Conservation (phyloP, 2,888 invertebrate species). For the Diarsia mendica region DNA sequence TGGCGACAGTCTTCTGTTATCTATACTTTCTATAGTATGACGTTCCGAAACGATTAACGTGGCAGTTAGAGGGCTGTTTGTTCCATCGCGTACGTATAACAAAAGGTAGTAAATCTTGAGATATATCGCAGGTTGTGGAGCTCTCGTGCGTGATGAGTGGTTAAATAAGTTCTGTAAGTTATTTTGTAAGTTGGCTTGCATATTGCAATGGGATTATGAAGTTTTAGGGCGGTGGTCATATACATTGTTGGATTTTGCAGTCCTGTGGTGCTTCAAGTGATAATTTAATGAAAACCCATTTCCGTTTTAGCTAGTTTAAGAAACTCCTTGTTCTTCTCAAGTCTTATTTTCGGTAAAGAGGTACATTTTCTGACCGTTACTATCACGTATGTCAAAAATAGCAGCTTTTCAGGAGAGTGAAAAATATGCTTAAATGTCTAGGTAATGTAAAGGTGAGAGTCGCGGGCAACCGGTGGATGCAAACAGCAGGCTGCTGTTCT, state of each 20-base stretch:
- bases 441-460: too few species aligned
- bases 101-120: constrained; percentile 52
- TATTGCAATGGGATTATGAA: constrained; percentile 9
- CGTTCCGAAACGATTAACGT: constrained; percentile 55
- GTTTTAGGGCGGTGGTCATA: constrained; percentile 4
- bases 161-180: constrained; percentile 31
- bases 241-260: background rate
- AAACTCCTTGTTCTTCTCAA: background rate
- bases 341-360: background rate
- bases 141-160: constrained; percentile 27
- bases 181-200: constrained; percentile 8
- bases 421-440: too few species aligned
- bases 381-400: too few species aligned
- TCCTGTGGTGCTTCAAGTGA: background rate
- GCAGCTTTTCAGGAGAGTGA: too few species aligned
- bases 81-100: constrained; percentile 38
- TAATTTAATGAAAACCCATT: background rate
- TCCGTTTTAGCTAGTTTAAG: background rate
- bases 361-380: too few species aligned
- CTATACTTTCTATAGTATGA: constrained; percentile 56
- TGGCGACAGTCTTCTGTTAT: constrained; percentile 63
- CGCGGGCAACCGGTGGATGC: too few species aligned
- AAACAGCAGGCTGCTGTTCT: too few species aligned
- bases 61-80: constrained; percentile 60
- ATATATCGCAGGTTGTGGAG: constrained; percentile 35